These are phyloP conservation scores for Drosophila lowei DNA, from an alignment of 1,140 invertebrate species.

Conservation along the genomic window DNA sequence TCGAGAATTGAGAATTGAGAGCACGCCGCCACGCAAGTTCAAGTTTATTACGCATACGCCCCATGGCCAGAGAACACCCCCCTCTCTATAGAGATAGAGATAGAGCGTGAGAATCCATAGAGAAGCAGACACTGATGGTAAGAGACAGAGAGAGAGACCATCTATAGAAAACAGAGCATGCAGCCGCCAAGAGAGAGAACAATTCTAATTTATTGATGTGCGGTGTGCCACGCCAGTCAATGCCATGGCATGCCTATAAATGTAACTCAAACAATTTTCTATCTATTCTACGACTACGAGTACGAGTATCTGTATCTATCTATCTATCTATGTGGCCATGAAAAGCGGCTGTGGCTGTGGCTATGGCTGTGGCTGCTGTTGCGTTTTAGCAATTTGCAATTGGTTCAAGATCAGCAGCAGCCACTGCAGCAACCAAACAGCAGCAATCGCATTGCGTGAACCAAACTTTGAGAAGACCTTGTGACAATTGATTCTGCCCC, in stretches of 20 bases:
- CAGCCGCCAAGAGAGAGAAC: constrained; percentile 31
- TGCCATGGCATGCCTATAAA: constrained; percentile 61
- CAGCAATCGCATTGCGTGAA: constrained; percentile 25
- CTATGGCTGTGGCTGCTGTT: constrained; percentile 17
- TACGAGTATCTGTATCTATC: constrained; percentile 11
- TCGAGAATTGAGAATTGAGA: constrained; percentile 9
- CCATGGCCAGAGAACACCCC: constrained; percentile 12
- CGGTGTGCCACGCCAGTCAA: constrained; percentile 26
- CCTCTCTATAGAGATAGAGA: neutral
- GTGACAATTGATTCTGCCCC: constrained; percentile 54
- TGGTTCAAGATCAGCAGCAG: constrained; percentile 75
- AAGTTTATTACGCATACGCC: constrained; percentile 70
- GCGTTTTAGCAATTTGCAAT: constrained; percentile 73
- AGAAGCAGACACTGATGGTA: neutral
- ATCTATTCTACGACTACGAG: constrained; percentile 3
- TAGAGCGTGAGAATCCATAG: constrained; percentile 10
- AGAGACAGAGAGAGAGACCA: neutral
- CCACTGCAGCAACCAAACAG: constrained; percentile 22
- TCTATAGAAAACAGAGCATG: constrained; percentile 11
- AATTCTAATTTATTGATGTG: constrained; percentile 62
- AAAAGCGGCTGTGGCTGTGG: constrained; percentile 29
- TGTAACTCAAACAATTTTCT: constrained; percentile 49
- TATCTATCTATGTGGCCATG: constrained; percentile 52
- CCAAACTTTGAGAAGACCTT: constrained; percentile 33
- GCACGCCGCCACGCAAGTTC: constrained; percentile 49